Conservation (phyloP, 2,113 vertebrate genomes). For the Nycticebus coucang region DNA sequence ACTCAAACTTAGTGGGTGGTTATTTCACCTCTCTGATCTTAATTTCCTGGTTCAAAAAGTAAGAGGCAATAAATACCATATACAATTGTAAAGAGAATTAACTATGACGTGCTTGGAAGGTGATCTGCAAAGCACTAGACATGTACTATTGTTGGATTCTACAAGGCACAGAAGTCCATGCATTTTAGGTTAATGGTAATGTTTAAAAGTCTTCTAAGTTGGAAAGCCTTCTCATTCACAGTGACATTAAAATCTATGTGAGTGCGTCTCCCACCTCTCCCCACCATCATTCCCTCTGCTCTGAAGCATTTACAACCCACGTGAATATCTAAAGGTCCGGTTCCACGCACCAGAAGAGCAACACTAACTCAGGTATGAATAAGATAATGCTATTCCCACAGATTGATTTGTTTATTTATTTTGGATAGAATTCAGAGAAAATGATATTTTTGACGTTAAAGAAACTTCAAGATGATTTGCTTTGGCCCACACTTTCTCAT, state of each 20-base stretch:
- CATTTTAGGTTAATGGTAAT: not conserved
- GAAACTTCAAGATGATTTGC: not conserved
- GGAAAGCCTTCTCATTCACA: not conserved
- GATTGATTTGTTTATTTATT: not conserved
- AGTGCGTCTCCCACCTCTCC: not conserved
- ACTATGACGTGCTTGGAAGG: not conserved
- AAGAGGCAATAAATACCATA: not conserved
- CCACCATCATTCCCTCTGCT: not conserved
- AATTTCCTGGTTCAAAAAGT: not conserved
- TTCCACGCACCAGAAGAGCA: not conserved
- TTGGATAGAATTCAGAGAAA: not conserved
- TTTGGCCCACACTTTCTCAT: not conserved
- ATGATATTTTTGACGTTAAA: not conserved
- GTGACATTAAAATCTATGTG: not conserved
- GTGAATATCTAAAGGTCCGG: not conserved
- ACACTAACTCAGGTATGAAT: not conserved
- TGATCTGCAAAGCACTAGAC: not conserved
- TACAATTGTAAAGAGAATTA: not conserved
- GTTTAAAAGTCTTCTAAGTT: not conserved
- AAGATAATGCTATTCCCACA: not conserved
- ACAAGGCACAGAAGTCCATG: not conserved
- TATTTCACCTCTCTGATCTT: not conserved
- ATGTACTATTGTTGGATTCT: not conserved
- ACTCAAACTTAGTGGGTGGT: not conserved
- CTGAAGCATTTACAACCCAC: not conserved